Percentiles rank a stretch among this genome's conserved stretches.
These are phyloP conservation scores for Ctenomys sociabilis DNA, from an alignment of 2,113 vertebrate genomes.

Conservation along the genomic window DNA sequence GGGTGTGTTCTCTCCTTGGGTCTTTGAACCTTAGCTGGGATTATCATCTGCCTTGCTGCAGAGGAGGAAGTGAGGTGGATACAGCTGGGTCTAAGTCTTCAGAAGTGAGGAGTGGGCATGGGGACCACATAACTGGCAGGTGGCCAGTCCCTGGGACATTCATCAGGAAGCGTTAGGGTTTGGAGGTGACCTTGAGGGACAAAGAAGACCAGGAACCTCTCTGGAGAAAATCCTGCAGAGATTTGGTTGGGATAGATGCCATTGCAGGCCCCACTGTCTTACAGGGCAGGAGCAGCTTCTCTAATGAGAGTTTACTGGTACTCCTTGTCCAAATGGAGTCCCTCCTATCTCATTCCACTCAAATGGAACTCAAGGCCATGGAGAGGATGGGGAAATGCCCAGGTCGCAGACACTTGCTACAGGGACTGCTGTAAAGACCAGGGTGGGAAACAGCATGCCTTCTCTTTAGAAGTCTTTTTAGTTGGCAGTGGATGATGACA, in stretches of 20 bases:
- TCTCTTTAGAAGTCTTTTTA: not conserved
- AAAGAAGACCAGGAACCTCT: not conserved
- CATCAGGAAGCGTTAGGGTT: not conserved
- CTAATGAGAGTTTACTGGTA: not conserved
- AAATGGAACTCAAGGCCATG: not conserved
- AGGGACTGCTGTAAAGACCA: not conserved
- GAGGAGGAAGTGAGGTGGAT: not conserved
- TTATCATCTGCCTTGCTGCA: not conserved
- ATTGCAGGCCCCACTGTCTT: not conserved
- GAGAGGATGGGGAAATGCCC: no score
- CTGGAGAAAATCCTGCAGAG: not conserved
- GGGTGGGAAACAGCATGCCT: not conserved
- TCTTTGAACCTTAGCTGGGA: not conserved
- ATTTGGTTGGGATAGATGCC: rapidly evolving
- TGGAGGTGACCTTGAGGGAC: not conserved
- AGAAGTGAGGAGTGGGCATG: not conserved
- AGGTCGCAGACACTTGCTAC: not conserved
- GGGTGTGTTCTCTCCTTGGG: not conserved
- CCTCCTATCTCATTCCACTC: not conserved
- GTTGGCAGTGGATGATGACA: not conserved
- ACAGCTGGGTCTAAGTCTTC: not conserved
- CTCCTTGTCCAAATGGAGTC: not conserved
- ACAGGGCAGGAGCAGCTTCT: not conserved
- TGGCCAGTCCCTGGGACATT: not conserved
- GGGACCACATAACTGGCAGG: not conserved